Conservation (phyloP, 2,113 vertebrate genomes). For the Pollimyrus isidori region DNA sequence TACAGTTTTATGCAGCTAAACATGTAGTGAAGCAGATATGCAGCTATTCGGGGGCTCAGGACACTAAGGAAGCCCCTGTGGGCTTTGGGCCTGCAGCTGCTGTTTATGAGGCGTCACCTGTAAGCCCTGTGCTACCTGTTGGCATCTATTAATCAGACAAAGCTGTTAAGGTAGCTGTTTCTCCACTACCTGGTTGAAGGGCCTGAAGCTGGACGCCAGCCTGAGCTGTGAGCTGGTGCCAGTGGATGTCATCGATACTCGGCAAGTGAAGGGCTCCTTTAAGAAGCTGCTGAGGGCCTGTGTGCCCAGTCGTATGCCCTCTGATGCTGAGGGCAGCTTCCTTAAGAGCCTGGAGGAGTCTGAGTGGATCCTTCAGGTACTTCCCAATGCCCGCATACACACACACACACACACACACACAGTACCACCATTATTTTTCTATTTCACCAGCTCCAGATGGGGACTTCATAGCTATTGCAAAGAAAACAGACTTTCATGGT, state of each 20-base stretch:
- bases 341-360: constrained; percentile 87
- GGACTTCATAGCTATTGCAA: neutral
- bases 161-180: neutral
- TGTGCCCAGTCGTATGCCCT: constrained; percentile 76
- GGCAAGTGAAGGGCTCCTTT: constrained; percentile 87
- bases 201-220: constrained; percentile 83
- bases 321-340: constrained; percentile 82
- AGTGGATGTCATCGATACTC: constrained; percentile 88
- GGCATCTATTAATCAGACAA: neutral
- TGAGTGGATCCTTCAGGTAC: constrained; percentile 92
- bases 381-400: neutral
- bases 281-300: constrained; percentile 93
- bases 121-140: neutral
- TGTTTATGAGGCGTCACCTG: neutral
- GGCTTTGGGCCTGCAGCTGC: neutral
- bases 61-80: neutral
- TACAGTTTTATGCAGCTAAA: neutral
- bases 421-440: neutral
- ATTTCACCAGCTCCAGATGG: neutral
- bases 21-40: neutral
- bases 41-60: neutral
- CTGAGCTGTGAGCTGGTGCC: constrained; percentile 94
- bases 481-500: constrained; percentile 6
- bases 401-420: neutral
- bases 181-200: constrained; percentile 56